Percentiles rank a stretch among this genome's conserved stretches.
Evolutionary conservation across 1,140 invertebrate genomes (phyloP).

Genomic region (Drosophila rhopaloa): DNA sequence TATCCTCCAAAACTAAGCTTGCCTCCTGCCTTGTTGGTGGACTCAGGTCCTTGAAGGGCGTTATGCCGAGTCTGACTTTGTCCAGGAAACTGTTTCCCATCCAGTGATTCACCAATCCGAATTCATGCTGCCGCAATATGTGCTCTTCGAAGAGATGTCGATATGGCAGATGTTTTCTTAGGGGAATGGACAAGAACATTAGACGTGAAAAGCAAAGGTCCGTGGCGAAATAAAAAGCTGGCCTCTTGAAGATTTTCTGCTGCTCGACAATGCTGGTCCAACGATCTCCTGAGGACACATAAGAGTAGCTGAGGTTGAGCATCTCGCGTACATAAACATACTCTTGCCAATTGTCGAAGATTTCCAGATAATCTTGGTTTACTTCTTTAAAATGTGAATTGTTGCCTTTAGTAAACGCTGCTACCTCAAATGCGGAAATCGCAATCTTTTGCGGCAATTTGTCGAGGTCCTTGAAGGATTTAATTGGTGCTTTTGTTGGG

Average conservation of each 20-base stretch:
- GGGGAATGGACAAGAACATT: constrained; percentile 17
- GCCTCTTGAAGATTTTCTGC: constrained; percentile 33
- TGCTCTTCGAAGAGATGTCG: constrained; percentile 51
- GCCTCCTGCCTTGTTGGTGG: too few relatives aligned
- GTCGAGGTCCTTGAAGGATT: constrained; percentile 23
- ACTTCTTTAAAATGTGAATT: background rate
- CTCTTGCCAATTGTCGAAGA: constrained; percentile 13
- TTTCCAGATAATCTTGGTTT: background rate
- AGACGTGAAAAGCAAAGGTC: constrained; percentile 46
- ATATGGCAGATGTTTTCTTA: constrained; percentile 48
- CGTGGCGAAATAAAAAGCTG: constrained; percentile 36
- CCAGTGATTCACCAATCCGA: constrained; percentile 47
- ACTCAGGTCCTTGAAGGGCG: background rate
- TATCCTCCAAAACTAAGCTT: too few relatives aligned
- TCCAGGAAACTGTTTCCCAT: constrained; percentile 34
- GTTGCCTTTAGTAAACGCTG: background rate
- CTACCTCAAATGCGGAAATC: background rate
- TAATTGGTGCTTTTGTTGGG: constrained; percentile 18
- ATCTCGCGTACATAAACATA: too few relatives aligned
- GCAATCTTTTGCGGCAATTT: constrained; percentile 14
- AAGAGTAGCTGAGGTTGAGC: background rate
- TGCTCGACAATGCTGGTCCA: constrained; percentile 50
- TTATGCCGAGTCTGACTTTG: constrained; percentile 31
- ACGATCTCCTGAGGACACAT: constrained; percentile 21
- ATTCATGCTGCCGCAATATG: constrained; percentile 35